A percentile compares a stretch with the other conserved stretches of the same genome.
Evolutionary conservation across 2,888 invertebrate species (phyloP).

Genomic region (Trachelus iudaicus): DNA sequence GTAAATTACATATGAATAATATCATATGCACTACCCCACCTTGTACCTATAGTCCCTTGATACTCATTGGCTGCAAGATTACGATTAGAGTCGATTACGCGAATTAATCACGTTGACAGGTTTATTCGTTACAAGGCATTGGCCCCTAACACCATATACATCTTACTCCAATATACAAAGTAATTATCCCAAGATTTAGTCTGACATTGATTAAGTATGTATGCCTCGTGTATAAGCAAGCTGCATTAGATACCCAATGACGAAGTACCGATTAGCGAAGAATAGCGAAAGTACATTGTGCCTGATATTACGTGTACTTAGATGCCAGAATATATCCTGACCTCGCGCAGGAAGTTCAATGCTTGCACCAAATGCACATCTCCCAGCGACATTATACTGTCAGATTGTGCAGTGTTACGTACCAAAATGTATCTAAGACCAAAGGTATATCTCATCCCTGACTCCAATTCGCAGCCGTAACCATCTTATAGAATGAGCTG

Average conservation of each 20-base stretch:
- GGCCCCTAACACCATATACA: neutral
- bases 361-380: slow-evolving; percentile 38
- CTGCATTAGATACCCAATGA: neutral
- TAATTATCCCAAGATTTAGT: neutral
- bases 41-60: neutral
- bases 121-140: neutral
- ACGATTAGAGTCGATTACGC: neutral
- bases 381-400: neutral
- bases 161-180: neutral
- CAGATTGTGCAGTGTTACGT: neutral
- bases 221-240: neutral
- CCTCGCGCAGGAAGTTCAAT: slow-evolving; percentile 50
- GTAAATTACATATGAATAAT: neutral
- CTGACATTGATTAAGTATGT: neutral
- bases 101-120: neutral
- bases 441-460: neutral
- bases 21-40: neutral
- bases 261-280: neutral
- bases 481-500: neutral
- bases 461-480: neutral
- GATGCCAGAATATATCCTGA: slow-evolving; percentile 16
- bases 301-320: neutral
- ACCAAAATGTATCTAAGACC: neutral
- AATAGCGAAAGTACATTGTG: neutral
- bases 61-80: neutral